Percentiles rank a stretch among this genome's conserved stretches.
phyloP scores from a whole-genome alignment of 1,140 invertebrate genomes.

The Drosophila saltans region DNA sequence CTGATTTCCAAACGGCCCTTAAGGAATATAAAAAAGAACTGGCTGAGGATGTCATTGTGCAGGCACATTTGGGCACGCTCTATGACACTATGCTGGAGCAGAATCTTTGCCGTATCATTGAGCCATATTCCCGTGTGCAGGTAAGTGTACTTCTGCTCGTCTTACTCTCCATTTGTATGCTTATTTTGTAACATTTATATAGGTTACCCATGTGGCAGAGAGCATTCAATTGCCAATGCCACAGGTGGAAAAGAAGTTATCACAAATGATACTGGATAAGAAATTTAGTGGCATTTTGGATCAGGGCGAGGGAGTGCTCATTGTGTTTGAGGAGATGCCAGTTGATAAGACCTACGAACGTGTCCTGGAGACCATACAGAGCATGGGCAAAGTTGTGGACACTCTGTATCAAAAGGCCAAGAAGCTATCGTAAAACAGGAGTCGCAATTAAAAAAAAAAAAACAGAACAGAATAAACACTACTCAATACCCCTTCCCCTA shows the following conservation, averaged over 20 bases:
- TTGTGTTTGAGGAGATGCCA: slow-evolving; percentile 98
- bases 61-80: slow-evolving; percentile 97
- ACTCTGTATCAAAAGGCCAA: slow-evolving; percentile 99
- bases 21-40: slow-evolving; percentile 94
- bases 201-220: slow-evolving; percentile 92
- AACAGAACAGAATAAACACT: slow-evolving; percentile 12
- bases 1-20: slow-evolving; percentile 96
- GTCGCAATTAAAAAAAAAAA: not conserved
- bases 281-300: slow-evolving; percentile 98
- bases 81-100: slow-evolving; percentile 99
- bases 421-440: slow-evolving; percentile 93
- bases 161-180: not conserved
- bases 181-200: slow-evolving; percentile 12
- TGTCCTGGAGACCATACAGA: slow-evolving; percentile 98
- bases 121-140: slow-evolving; percentile 98
- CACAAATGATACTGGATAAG: slow-evolving; percentile 99
- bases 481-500: not conserved
- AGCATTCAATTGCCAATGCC: slow-evolving; percentile 94
- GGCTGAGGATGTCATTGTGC: slow-evolving; percentile 97
- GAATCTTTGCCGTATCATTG: slow-evolving; percentile 98
- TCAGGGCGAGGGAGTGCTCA: slow-evolving; percentile 98
- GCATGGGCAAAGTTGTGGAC: slow-evolving; percentile 99
- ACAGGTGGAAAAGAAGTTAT: slow-evolving; percentile 98
- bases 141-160: slow-evolving; percentile 84
- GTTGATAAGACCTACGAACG: slow-evolving; percentile 98